Conservation (phyloP, 2,113 vertebrate species). For the Carlito syrichta region DNA sequence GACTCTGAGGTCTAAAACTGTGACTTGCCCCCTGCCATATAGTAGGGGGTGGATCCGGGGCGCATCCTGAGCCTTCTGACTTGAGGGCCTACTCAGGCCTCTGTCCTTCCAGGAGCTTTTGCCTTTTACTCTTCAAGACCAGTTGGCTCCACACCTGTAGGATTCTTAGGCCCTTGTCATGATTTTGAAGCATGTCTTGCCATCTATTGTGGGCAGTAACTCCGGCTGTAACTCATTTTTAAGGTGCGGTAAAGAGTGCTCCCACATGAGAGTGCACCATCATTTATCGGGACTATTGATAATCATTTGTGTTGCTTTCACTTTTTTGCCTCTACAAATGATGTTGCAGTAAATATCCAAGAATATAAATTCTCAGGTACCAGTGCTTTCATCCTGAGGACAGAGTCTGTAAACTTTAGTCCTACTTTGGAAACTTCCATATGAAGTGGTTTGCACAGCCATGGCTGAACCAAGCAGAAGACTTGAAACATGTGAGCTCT, state of each 20-base stretch:
- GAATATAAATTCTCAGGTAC: conserved; percentile 9
- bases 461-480: background rate
- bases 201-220: background rate
- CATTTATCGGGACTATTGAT: background rate
- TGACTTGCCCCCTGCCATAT: background rate
- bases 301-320: background rate
- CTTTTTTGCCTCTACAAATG: background rate
- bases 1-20: background rate
- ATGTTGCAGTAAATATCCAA: background rate
- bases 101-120: background rate
- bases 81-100: too few species aligned
- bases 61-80: too few species aligned
- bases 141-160: background rate
- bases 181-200: background rate
- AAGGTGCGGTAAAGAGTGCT: background rate
- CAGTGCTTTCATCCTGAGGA: background rate
- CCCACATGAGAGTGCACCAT: background rate
- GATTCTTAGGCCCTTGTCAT: too few species aligned
- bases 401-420: background rate
- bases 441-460: background rate
- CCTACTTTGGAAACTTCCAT: background rate
- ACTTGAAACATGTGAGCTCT: background rate
- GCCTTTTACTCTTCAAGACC: background rate
- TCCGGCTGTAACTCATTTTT: background rate
- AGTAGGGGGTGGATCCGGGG: background rate